Evolutionary conservation across 2,888 invertebrate species (phyloP).

Genomic region (Lasius platythorax): DNA sequence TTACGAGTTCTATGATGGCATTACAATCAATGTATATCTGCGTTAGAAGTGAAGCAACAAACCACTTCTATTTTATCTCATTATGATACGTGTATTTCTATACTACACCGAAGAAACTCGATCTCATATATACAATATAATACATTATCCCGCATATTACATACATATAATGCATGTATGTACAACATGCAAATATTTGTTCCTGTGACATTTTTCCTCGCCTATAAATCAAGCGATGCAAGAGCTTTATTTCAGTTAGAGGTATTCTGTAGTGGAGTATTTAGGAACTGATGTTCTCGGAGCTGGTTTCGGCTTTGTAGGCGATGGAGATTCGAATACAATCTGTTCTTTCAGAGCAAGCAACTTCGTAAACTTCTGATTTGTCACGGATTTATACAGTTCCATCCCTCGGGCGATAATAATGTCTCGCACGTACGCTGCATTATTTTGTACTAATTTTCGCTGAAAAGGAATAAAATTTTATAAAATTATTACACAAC

Average conservation of each 20-base stretch:
- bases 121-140: conserved; percentile 74
- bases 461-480: conserved; percentile 75
- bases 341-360: conserved; percentile 86
- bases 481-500: background rate
- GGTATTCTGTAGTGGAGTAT: conserved; percentile 90
- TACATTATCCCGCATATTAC: conserved; percentile 62
- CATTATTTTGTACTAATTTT: conserved; percentile 91
- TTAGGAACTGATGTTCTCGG: conserved; percentile 89
- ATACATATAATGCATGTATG: background rate
- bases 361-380: conserved; percentile 80
- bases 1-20: conserved; percentile 43
- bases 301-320: conserved; percentile 87
- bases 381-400: conserved; percentile 81
- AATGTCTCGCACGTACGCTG: conserved; percentile 89
- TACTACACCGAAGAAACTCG: conserved; percentile 14
- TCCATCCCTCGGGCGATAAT: conserved; percentile 83
- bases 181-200: conserved; percentile 12
- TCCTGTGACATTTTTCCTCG: background rate
- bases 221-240: background rate
- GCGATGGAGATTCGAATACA: conserved; percentile 88
- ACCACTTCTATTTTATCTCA: conserved; percentile 9
- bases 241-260: conserved; percentile 66
- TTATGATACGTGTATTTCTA: conserved; percentile 57
- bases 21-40: conserved; percentile 27
- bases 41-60: conserved; percentile 10